phyloP scores from a whole-genome alignment of 2,113 vertebrate species.

The Marcusenius ussheri region DNA sequence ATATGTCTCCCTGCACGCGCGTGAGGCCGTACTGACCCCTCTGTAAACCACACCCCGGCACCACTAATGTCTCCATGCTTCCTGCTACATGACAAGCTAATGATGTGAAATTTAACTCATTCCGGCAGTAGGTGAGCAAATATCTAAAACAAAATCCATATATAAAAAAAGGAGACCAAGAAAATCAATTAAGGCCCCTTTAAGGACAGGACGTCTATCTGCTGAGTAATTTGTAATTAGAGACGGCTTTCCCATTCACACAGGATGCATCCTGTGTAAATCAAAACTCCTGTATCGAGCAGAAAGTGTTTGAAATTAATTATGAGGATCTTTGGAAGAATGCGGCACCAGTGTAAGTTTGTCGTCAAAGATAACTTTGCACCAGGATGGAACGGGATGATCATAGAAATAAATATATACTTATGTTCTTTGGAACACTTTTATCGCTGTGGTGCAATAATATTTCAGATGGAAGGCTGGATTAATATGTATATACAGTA shows the following conservation, averaged over 20 bases:
- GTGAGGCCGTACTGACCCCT: background rate
- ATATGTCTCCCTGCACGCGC: background rate
- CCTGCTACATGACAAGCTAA: background rate
- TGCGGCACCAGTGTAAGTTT: background rate
- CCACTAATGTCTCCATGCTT: background rate
- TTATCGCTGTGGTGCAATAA: background rate
- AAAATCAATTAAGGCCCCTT: background rate
- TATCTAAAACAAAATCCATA: background rate
- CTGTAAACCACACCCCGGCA: background rate
- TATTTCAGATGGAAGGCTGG: background rate
- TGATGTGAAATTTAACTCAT: conserved; percentile 1
- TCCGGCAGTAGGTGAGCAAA: background rate
- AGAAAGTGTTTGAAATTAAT: background rate
- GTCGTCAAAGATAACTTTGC: background rate
- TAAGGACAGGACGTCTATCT: background rate
- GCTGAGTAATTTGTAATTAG: background rate
- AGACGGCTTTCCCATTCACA: background rate
- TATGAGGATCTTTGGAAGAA: background rate
- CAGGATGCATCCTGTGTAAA: background rate
- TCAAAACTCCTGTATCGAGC: background rate
- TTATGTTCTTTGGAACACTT: background rate
- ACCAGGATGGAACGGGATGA: background rate
- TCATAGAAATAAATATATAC: background rate
- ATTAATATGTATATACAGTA: background rate
- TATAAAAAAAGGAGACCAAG: background rate